Conservation (phyloP, 2,797 vertebrate genomes). For the Intellagama lesueurii region DNA sequence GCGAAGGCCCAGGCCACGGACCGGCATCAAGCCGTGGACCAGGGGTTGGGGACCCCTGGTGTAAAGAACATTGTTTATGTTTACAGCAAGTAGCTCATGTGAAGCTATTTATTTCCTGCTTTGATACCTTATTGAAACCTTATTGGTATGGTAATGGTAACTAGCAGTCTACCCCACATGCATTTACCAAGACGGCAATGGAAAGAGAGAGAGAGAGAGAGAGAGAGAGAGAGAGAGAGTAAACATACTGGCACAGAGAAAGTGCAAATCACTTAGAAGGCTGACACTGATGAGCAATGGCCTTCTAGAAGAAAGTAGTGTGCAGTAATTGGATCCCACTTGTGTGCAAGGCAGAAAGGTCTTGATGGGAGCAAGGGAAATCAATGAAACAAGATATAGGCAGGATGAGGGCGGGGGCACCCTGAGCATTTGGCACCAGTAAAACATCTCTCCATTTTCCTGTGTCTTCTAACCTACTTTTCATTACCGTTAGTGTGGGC, state of each 20-base stretch:
- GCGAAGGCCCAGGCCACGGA: too few relatives aligned
- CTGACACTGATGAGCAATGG: slow-evolving; percentile 34
- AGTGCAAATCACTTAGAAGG: slow-evolving; percentile 47
- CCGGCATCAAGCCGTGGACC: too few relatives aligned
- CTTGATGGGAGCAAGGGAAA: slow-evolving; percentile 52
- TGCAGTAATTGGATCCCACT: slow-evolving; percentile 65
- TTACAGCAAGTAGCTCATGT: background rate
- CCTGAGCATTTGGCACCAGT: slow-evolving; percentile 38
- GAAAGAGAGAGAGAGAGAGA: background rate
- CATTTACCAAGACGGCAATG: background rate
- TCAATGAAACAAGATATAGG: slow-evolving; percentile 67
- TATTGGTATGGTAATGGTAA: background rate
- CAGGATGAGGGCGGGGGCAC: slow-evolving; percentile 38
- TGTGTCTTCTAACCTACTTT: slow-evolving; percentile 57
- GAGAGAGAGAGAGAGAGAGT: slow-evolving; percentile 5
- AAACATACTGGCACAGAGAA: slow-evolving; percentile 32
- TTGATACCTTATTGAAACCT: background rate
- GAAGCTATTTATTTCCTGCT: slow-evolving; percentile 4
- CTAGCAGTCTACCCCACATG: background rate
- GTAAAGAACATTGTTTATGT: slow-evolving; percentile 14
- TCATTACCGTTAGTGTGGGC: slow-evolving; percentile 57
- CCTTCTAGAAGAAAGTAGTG: slow-evolving; percentile 44
- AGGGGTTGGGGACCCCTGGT: too few relatives aligned
- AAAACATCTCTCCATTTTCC: slow-evolving; percentile 58
- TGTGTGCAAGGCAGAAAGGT: slow-evolving; percentile 46